A percentile compares a stretch with the other conserved stretches of the same genome.
Conservation (phyloP, 2,113 vertebrate species). For the Callaeas wilsoni region DNA sequence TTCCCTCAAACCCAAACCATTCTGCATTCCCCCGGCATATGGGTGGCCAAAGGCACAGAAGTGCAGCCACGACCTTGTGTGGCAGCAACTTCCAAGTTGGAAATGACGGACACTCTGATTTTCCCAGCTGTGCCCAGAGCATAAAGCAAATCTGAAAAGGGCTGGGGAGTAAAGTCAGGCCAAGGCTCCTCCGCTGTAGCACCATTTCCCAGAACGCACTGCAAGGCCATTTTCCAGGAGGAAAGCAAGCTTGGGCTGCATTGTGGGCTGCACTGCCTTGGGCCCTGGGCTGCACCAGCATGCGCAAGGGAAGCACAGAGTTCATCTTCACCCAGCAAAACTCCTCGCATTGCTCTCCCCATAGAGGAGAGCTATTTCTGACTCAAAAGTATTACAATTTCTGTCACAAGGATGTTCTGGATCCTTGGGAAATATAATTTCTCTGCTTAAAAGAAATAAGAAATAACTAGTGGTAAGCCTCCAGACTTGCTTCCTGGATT, state of each 20-base stretch:
- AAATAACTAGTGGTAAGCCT: neutral
- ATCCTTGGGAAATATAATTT: neutral
- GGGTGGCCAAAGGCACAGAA: neutral
- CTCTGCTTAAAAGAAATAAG: neutral
- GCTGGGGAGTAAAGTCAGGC: neutral
- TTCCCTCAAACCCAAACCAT: neutral
- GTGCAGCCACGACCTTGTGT: rapidly evolving
- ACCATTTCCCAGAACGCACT: rapidly evolving
- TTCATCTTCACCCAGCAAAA: neutral
- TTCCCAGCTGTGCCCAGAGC: neutral
- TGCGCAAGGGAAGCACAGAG: rapidly evolving
- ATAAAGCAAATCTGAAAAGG: neutral
- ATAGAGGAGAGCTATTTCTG: neutral
- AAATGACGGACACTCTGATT: rapidly evolving
- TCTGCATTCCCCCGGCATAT: neutral
- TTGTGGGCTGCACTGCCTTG: rapidly evolving
- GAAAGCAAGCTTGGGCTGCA: neutral
- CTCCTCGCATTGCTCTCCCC: neutral
- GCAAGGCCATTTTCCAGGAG: neutral
- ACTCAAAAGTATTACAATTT: neutral
- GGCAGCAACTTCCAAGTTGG: neutral
- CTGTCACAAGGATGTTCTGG: neutral
- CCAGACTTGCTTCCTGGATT: neutral
- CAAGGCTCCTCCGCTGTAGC: neutral
- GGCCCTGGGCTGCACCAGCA: rapidly evolving